Evolutionary conservation across 2,113 vertebrate species (phyloP), one percentile per base, ranked within the genome.

Genomic region (Galeopterus variegatus): DNA sequence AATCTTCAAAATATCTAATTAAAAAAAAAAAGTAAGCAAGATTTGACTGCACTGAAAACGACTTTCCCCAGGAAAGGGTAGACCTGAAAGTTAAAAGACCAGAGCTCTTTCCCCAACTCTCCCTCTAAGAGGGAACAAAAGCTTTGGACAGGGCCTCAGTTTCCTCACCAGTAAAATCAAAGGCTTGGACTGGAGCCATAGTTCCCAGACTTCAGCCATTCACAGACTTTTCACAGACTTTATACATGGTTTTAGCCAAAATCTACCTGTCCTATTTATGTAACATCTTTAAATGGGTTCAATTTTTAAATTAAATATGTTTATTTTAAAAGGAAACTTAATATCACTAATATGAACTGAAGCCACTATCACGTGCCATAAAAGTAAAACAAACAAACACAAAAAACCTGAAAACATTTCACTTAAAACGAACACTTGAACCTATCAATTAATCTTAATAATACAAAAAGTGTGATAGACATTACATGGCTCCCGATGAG

Each of bases 291-390:
- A 52, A 89, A 41, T 52, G 31, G 4, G 19, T 81, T 87, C 65
- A 70, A 11, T 85, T 96, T 94, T 79, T 72, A 72, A 77, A 50
- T 54, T 79, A 79, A 93, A 83, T 89, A 41, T 65, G 26, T 82
- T 36, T 36, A 56, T 75, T 56, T 89, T 80, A 91, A 69, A 48
- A 70, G 19, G 76, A 69, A 58, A 83, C 11, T 73, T 73, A 52
- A 31, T 62, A 52, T 52, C 33, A 8, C 45, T 73, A 21, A 33
- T 28, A 73, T 62, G 72, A 73, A 62, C 17, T 52, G 90, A 70
- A 62, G 64, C 41, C 41, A 41, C 3, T 41, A 41, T 41, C 56
- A 84, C 58, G 23, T 84, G 41, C 36, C 23, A 75, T 31, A 75
- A 83, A 75, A 58, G 50, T 73, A 41, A 28, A 52, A 83, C 58